phyloP scores from a whole-genome alignment of 2,888 invertebrate species.

The Tolmerus cingulatus region DNA sequence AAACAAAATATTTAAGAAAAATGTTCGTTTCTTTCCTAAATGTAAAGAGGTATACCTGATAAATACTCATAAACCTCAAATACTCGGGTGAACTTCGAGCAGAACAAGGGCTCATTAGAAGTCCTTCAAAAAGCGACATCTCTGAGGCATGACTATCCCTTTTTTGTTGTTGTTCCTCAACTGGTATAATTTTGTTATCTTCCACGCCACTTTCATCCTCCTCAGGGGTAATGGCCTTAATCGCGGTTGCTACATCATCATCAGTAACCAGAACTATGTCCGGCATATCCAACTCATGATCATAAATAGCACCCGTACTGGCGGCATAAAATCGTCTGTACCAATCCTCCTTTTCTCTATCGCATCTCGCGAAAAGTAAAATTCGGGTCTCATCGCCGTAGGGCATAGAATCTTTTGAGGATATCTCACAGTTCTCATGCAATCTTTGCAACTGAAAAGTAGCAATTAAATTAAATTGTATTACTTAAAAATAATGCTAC shows the following conservation, averaged over 20 bases:
- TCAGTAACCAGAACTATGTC: constrained; percentile 58
- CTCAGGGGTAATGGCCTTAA: background rate
- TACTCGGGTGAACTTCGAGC: constrained; percentile 59
- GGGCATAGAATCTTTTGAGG: constrained; percentile 53
- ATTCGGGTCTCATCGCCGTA: constrained; percentile 61
- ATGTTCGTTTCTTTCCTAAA: background rate
- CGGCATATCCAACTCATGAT: constrained; percentile 58
- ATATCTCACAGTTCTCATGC: constrained; percentile 52
- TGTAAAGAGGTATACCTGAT: constrained; percentile 57
- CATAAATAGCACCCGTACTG: constrained; percentile 57
- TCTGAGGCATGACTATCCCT: background rate
- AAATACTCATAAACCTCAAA: constrained; percentile 60
- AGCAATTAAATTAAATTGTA: no score
- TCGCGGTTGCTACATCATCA: constrained; percentile 56
- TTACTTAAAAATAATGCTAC: background rate
- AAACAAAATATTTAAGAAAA: background rate
- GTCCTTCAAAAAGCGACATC: constrained; percentile 54
- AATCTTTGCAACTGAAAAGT: constrained; percentile 56
- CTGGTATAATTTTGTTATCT: constrained; percentile 34
- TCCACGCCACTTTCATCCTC: background rate
- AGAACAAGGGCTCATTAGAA: constrained; percentile 59
- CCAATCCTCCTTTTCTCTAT: constrained; percentile 63
- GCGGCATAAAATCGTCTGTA: constrained; percentile 60
- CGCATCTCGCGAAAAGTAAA: constrained; percentile 59
- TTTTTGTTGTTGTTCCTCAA: background rate